These are phyloP conservation scores for Abramis brama DNA, from an alignment of 2,113 vertebrate species.

Conservation along the genomic window DNA sequence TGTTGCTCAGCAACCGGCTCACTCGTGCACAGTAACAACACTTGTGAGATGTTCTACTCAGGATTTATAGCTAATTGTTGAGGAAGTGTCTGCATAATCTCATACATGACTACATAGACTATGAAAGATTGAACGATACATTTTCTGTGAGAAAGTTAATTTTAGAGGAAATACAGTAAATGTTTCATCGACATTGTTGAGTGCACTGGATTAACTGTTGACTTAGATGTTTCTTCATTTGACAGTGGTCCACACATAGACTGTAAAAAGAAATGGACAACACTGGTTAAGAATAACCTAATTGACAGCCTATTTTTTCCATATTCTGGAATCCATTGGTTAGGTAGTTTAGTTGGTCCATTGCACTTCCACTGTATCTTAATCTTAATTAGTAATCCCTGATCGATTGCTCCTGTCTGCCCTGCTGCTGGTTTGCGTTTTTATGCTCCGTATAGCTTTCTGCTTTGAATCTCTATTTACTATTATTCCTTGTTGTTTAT, in stretches of 20 bases:
- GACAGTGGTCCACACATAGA: too few species aligned
- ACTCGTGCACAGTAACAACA: conserved; percentile 14
- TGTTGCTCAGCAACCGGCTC: conserved; percentile 30
- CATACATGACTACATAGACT: background rate
- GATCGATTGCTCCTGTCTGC: too few species aligned
- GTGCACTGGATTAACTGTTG: background rate
- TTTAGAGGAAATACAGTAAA: background rate
- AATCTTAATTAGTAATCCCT: too few species aligned
- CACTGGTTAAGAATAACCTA: too few species aligned
- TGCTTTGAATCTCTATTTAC: too few species aligned
- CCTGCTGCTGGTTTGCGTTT: too few species aligned
- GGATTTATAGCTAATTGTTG: background rate
- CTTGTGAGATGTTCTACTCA: conserved; percentile 16
- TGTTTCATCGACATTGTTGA: background rate
- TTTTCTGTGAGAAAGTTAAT: background rate
- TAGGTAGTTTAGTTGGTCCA: background rate
- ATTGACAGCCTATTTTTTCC: too few species aligned
- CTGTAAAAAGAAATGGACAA: too few species aligned
- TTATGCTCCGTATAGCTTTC: too few species aligned
- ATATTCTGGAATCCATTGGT: too few species aligned
- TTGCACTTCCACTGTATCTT: background rate
- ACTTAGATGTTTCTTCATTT: background rate
- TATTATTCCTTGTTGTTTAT: too few species aligned
- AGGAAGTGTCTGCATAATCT: background rate
- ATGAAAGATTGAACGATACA: background rate